Evolutionary conservation across 2,113 vertebrate genomes (phyloP).

Genomic region (Nipponia nippon): DNA sequence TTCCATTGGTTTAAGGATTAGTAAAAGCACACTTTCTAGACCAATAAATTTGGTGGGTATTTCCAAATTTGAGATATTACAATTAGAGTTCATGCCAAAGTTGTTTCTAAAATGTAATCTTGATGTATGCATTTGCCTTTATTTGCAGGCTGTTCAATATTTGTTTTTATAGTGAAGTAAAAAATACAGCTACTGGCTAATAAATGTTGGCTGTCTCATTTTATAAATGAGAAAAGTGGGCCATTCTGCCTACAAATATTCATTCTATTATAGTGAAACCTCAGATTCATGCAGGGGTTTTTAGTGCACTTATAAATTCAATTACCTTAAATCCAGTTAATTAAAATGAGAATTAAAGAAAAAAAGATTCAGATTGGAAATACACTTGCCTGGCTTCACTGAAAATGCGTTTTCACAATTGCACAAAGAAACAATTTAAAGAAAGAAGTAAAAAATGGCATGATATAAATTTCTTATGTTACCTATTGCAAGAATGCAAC

Average conservation of each 20-base stretch:
- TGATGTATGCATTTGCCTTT: background rate
- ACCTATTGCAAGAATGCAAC: background rate
- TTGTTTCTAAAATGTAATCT: background rate
- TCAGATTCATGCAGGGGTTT: background rate
- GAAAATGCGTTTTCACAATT: constrained; percentile 20
- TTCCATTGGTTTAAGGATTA: constrained; percentile 68
- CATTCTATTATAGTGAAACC: background rate
- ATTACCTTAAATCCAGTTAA: background rate
- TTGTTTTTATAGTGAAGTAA: background rate
- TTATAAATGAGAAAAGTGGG: background rate
- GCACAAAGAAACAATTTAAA: background rate
- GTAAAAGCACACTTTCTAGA: background rate
- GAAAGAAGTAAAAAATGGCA: background rate
- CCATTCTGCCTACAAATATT: background rate
- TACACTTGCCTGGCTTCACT: constrained; percentile 73
- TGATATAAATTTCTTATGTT: background rate
- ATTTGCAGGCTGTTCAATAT: background rate
- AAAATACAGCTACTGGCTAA: background rate
- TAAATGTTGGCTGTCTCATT: background rate
- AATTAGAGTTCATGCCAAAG: background rate
- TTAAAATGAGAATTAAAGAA: background rate
- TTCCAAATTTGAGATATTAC: background rate
- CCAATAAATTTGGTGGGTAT: background rate
- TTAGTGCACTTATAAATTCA: background rate
- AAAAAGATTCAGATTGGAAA: constrained; percentile 70